Evolutionary conservation across 64 coral and sea anemone genomes (phyloP).

Genomic region (Pocillopora damicornis): DNA sequence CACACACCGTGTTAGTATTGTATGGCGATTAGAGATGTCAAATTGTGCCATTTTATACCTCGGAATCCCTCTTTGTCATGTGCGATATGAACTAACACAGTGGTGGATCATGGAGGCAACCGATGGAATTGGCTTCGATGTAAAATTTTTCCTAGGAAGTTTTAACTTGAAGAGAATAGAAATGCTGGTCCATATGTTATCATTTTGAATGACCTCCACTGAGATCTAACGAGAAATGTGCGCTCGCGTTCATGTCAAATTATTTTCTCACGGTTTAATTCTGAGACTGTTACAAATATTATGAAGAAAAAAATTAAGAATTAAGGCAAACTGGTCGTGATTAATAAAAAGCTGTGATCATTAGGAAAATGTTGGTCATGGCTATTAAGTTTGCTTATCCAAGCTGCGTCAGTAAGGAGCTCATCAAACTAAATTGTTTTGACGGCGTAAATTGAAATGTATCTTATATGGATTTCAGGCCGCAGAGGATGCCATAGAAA

Average conservation of each 20-base stretch:
- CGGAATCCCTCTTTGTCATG: neutral
- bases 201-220: neutral
- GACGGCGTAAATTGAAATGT: slow-evolving; percentile 21
- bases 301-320: slow-evolving; percentile 3
- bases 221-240: neutral
- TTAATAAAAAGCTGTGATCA: slow-evolving; percentile 36
- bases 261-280: neutral
- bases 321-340: slow-evolving; percentile 24
- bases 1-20: slow-evolving; percentile 29
- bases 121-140: neutral
- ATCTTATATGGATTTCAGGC: slow-evolving; percentile 26
- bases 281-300: slow-evolving; percentile 5
- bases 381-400: slow-evolving; percentile 23
- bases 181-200: neutral
- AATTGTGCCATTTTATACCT: slow-evolving; percentile 47
- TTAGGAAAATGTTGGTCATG: slow-evolving; percentile 28
- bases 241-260: neutral
- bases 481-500: neutral
- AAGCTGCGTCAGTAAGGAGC: slow-evolving; percentile 20
- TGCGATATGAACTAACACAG: neutral
- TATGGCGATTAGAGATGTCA: slow-evolving; percentile 40
- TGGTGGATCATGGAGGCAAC: neutral
- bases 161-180: neutral
- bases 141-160: neutral
- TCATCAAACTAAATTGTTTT: slow-evolving; percentile 39